These are phyloP conservation scores for Blastobasis adustella DNA, from an alignment of 2,888 invertebrate species.

Conservation along the genomic window DNA sequence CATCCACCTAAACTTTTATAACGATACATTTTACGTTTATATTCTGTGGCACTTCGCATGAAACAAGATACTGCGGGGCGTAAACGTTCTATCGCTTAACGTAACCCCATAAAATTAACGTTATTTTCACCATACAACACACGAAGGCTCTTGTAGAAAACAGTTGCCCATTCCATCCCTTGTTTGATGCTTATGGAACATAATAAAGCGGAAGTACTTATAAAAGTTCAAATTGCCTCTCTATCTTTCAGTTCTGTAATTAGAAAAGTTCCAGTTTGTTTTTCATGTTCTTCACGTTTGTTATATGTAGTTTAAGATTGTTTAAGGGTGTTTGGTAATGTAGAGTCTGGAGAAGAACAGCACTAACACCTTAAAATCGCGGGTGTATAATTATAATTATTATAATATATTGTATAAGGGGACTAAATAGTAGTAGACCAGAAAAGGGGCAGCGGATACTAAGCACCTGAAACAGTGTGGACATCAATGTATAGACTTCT, in stretches of 20 bases:
- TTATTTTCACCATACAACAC: constrained; percentile 5
- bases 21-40: too few species aligned
- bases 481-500: too few species aligned
- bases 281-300: too few species aligned
- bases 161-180: neutral
- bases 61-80: constrained; percentile 6
- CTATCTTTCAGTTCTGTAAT: too few species aligned
- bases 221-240: constrained; percentile 2
- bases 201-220: constrained; percentile 1
- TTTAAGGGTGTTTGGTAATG: constrained; percentile 1
- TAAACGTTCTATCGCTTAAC: constrained; percentile 10
- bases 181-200: constrained; percentile 5
- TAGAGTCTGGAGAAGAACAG: constrained; percentile 2
- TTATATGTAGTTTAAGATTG: neutral
- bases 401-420: too few species aligned
- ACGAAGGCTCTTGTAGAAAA: neutral
- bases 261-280: too few species aligned
- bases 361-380: too few species aligned
- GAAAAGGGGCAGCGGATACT: too few species aligned
- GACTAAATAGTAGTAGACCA: too few species aligned
- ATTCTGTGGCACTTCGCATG: neutral
- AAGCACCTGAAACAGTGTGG: too few species aligned
- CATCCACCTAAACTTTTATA: too few species aligned
- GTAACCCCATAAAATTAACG: constrained; percentile 3
- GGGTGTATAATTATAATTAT: too few species aligned